phyloP scores from a whole-genome alignment of 2,888 invertebrate genomes.

The Acrobasis consociella region DNA sequence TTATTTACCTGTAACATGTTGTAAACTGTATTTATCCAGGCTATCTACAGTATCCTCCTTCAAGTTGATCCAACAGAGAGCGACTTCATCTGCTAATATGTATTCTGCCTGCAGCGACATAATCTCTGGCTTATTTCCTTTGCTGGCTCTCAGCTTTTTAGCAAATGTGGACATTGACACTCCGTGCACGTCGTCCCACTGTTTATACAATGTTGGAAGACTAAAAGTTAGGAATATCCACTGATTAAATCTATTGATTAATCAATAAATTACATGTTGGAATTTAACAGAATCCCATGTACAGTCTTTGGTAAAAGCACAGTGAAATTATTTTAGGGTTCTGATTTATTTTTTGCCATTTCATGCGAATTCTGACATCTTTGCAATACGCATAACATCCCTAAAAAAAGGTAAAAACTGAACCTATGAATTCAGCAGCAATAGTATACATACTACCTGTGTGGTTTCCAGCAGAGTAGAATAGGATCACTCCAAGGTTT shows the following conservation, averaged over 20 bases:
- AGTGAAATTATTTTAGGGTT: background rate
- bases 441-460: no score
- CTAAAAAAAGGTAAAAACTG: background rate
- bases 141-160: slow-evolving; percentile 83
- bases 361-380: no score
- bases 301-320: no score
- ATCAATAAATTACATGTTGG: no score
- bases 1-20: slow-evolving; percentile 81
- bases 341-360: no score
- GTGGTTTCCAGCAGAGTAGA: no score
- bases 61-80: slow-evolving; percentile 87
- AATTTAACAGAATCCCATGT: no score
- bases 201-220: slow-evolving; percentile 85
- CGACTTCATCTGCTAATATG: slow-evolving; percentile 85
- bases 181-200: slow-evolving; percentile 92
- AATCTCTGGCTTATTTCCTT: slow-evolving; percentile 86
- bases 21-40: slow-evolving; percentile 82
- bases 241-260: background rate
- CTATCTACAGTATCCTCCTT: slow-evolving; percentile 83
- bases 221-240: slow-evolving; percentile 51
- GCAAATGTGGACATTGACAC: slow-evolving; percentile 89
- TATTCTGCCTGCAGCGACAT: slow-evolving; percentile 79
- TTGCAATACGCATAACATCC: background rate
- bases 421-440: no score
- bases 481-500: no score